These are phyloP conservation scores for Bugulina stolonifera DNA, from an alignment of 2,888 invertebrate genomes.

Conservation along the genomic window DNA sequence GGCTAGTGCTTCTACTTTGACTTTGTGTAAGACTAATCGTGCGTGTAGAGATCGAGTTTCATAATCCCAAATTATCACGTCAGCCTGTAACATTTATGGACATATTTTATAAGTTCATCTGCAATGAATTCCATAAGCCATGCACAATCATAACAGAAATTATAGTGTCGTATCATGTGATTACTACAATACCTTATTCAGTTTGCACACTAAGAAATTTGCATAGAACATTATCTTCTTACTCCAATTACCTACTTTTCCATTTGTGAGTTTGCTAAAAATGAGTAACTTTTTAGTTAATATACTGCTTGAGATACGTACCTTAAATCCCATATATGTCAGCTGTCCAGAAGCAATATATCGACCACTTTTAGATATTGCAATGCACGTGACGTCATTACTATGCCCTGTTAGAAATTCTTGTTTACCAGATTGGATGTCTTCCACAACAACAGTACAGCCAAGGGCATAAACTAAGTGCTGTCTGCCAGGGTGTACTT, in stretches of 20 bases:
- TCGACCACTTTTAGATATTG: slow-evolving; percentile 64
- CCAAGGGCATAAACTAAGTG: slow-evolving; percentile 53
- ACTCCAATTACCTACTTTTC: too few relatives aligned
- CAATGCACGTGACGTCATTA: slow-evolving; percentile 52
- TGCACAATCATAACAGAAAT: too few relatives aligned
- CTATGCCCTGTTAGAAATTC: slow-evolving; percentile 52
- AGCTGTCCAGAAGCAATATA: slow-evolving; percentile 83
- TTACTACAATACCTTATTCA: too few relatives aligned
- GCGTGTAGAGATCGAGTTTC: slow-evolving; percentile 61
- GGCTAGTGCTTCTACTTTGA: slow-evolving; percentile 75
- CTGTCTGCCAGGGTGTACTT: slow-evolving; percentile 50
- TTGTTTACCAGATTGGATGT: slow-evolving; percentile 43
- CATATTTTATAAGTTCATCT: too few relatives aligned
- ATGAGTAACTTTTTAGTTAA: too few relatives aligned
- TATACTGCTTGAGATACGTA: slow-evolving; percentile 49
- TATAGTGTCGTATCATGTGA: too few relatives aligned
- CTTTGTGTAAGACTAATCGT: slow-evolving; percentile 78
- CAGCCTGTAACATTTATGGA: slow-evolving; percentile 58
- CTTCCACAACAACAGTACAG: slow-evolving; percentile 52
- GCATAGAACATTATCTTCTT: too few relatives aligned
- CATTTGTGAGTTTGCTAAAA: too few relatives aligned
- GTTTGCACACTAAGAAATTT: too few relatives aligned
- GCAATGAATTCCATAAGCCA: too few relatives aligned
- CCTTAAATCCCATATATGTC: slow-evolving; percentile 83
- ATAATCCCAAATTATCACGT: slow-evolving; percentile 82